These are phyloP conservation scores for Eretmocerus hayati DNA, from an alignment of 2,888 invertebrate genomes.

Conservation along the genomic window DNA sequence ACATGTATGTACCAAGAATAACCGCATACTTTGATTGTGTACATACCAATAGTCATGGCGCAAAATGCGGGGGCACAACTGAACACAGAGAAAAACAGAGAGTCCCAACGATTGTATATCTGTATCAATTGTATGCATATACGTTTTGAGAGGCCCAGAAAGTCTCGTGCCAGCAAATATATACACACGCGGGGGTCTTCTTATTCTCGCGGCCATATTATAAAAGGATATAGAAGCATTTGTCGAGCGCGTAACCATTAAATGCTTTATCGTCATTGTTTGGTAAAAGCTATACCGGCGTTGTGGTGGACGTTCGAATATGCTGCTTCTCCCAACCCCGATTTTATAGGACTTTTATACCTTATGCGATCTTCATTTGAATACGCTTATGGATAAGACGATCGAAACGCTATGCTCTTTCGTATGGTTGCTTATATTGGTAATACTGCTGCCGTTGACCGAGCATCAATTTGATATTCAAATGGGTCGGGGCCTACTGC, in stretches of 20 bases:
- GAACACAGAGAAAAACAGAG: too few species aligned
- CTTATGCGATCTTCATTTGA: slow-evolving; percentile 46
- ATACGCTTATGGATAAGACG: slow-evolving; percentile 46
- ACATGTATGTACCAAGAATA: too few species aligned
- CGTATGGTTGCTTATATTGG: too few species aligned
- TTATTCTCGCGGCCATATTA: too few species aligned
- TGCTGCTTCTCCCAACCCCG: neutral
- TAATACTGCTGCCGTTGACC: slow-evolving; percentile 19
- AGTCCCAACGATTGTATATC: slow-evolving; percentile 45
- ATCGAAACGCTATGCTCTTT: slow-evolving; percentile 18
- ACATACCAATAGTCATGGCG: too few species aligned
- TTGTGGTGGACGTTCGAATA: neutral
- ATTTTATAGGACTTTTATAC: slow-evolving; percentile 24
- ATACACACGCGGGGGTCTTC: too few species aligned
- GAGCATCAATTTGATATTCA: slow-evolving; percentile 46
- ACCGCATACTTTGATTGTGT: too few species aligned
- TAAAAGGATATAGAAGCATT: too few species aligned
- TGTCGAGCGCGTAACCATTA: slow-evolving; percentile 40
- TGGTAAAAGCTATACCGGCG: slow-evolving; percentile 26
- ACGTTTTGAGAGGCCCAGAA: slow-evolving; percentile 5
- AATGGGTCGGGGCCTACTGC: slow-evolving; percentile 30
- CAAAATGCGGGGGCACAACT: too few species aligned
- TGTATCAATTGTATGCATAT: slow-evolving; percentile 48
- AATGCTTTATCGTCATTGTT: slow-evolving; percentile 43
- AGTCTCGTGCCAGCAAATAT: too few species aligned